Percentiles rank a stretch among this genome's conserved stretches.
Evolutionary conservation across 2,888 invertebrate species (phyloP).

Genomic region (Ennomos quercinarius): DNA sequence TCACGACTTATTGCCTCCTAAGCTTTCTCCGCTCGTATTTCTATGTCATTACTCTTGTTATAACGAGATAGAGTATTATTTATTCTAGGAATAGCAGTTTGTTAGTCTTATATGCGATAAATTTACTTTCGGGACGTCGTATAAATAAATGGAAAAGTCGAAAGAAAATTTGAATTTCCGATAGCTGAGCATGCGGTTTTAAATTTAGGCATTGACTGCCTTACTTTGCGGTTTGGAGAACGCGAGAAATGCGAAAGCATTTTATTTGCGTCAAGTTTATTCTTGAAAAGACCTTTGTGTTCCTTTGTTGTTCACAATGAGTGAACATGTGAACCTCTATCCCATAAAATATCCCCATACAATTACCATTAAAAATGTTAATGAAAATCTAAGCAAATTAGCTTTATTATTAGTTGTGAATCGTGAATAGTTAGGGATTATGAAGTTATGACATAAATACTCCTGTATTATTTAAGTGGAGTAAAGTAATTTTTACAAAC

Average conservation of each 20-base stretch:
- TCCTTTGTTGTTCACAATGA: constrained; percentile 5
- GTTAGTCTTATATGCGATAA: constrained; percentile 7
- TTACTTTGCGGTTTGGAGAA: constrained; percentile 21
- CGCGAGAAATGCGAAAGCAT: background rate
- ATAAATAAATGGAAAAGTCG: constrained; percentile 16
- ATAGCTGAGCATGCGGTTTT: constrained; percentile 24
- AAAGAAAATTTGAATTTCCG: constrained; percentile 32
- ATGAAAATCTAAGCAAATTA: too few species aligned
- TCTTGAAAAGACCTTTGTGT: background rate
- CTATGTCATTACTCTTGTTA: constrained; percentile 6
- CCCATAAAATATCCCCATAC: background rate
- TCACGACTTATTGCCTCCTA: constrained; percentile 4
- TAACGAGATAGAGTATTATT: constrained; percentile 6
- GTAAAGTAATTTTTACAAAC: too few species aligned
- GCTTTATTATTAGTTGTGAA: too few species aligned
- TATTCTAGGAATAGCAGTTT: constrained; percentile 9
- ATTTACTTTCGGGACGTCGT: constrained; percentile 19
- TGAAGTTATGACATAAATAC: too few species aligned
- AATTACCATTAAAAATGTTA: too few species aligned
- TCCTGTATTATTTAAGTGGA: too few species aligned
- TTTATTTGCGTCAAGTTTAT: constrained; percentile 2
- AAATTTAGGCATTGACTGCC: constrained; percentile 29
- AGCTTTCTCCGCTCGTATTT: constrained; percentile 4
- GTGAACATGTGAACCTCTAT: constrained; percentile 3
- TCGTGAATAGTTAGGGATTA: too few species aligned